phyloP scores from a whole-genome alignment of 2,113 vertebrate species.

The Cygnus atratus region DNA sequence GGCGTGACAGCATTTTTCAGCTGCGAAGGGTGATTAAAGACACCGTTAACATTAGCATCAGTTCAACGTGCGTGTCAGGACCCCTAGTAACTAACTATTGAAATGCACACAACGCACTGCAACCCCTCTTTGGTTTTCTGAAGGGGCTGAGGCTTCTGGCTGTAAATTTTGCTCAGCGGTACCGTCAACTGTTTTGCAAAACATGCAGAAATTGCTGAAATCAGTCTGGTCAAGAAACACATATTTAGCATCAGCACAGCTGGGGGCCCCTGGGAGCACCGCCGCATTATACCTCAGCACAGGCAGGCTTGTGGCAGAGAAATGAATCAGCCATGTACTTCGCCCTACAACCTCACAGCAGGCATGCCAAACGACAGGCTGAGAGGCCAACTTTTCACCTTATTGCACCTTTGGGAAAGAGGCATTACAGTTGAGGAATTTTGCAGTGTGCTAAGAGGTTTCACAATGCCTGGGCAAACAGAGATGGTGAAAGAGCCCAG shows the following conservation, averaged over 20 bases:
- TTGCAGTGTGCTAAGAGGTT: neutral
- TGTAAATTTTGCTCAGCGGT: neutral
- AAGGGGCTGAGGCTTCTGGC: neutral
- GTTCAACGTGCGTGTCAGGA: neutral
- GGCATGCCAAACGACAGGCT: neutral
- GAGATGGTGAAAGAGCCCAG: neutral
- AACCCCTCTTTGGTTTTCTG: neutral
- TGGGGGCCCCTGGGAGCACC: neutral
- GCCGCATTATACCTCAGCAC: rapidly evolving
- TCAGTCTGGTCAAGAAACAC: neutral
- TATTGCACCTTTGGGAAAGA: neutral
- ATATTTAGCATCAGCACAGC: neutral
- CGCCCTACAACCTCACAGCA: neutral
- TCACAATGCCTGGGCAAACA: neutral
- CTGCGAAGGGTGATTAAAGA: neutral
- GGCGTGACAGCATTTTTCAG: neutral
- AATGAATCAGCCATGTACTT: neutral
- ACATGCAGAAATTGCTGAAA: neutral
- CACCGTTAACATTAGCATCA: neutral
- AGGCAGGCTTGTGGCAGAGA: neutral
- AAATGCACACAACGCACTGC: neutral
- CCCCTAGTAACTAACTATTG: neutral
- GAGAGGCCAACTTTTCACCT: neutral
- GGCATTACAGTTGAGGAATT: neutral
- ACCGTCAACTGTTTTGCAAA: neutral